Base-by-base conservation (phyloP, 2,113 vertebrate species). In the Pyxicephalus adspersus region DNA sequence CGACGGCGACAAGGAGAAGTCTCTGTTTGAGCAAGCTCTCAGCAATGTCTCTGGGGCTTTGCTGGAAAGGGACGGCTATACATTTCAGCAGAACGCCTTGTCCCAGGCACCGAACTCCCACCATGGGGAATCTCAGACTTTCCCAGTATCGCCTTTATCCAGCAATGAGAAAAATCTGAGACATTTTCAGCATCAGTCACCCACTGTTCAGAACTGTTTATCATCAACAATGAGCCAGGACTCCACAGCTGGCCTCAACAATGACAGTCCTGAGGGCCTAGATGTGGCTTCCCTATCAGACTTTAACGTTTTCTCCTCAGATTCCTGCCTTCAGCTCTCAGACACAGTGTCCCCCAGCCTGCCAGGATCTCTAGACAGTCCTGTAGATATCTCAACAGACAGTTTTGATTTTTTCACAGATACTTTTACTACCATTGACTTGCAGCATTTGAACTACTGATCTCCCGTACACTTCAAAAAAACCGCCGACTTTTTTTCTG, bases 121-220 rank as follows among this genome's bases (percentile, higher is more conserved):
- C 95, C 96, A 95, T 95, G 95, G 94, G 70, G 95, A 96, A 76
- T 91, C 90, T 86, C 96, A 92, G 87, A 95, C 89, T 92, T 92
- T 94, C 80, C 87, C 95, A 81, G 93, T 92, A 86, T 90, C 94
- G 78, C 92, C 91, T 92, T 90, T 96, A 92, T 93, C 91, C 88
- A 95, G 94, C 92, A 94, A 95, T 96, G 96, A 98, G 92, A 98
- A 97, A 97, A 95, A 98, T 96, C 89, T 94, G 88, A 98, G 97
- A 97, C 95, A 96, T 97, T 95, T 97, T 91, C 92, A 94, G 84
- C 93, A 94, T 86, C 90, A 93, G 90, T 94, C 96, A 89, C 95
- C 96, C 94, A 95, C 95, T 93, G 95, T 91, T 96, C 94, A 95
- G 54, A 92, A 95, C 90, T 95, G 94, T 90, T 91, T 91, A 88